Conservation (phyloP, 2,888 invertebrate genomes). For the Athetis lepigone region DNA sequence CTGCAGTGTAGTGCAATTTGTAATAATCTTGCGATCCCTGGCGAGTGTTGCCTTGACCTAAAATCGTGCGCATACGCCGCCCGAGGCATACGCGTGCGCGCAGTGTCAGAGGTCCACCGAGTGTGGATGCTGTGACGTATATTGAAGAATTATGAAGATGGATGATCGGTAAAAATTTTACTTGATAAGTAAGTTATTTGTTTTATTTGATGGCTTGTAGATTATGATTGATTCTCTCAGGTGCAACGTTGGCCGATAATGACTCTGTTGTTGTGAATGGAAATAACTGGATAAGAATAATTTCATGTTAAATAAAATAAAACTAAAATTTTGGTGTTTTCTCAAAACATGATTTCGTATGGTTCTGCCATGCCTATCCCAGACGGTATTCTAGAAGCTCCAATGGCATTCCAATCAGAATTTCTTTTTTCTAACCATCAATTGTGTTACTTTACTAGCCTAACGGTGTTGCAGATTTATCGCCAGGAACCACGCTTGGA, state of each 20-base stretch:
- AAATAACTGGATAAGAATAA: not conserved
- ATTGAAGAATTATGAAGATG: slow-evolving; percentile 59
- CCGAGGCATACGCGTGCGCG: slow-evolving; percentile 74
- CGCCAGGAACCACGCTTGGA: slow-evolving; percentile 68
- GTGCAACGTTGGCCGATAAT: slow-evolving; percentile 2
- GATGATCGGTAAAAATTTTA: slow-evolving; percentile 51
- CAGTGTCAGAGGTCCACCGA: slow-evolving; percentile 73
- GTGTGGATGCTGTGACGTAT: slow-evolving; percentile 58
- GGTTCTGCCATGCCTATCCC: not conserved
- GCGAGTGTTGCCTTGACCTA: slow-evolving; percentile 86
- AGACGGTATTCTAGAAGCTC: slow-evolving; percentile 2
- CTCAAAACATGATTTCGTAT: not conserved
- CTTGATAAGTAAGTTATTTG: slow-evolving; percentile 37
- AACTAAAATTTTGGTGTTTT: not conserved
- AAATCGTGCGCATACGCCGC: slow-evolving; percentile 79
- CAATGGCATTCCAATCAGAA: slow-evolving; percentile 35
- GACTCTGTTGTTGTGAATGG: not conserved
- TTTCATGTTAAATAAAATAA: too few species aligned
- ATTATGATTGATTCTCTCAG: slow-evolving; percentile 35
- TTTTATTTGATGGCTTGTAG: slow-evolving; percentile 40
- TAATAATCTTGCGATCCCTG: slow-evolving; percentile 83
- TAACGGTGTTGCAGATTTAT: slow-evolving; percentile 72
- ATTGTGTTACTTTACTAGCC: slow-evolving; percentile 64
- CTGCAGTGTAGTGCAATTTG: slow-evolving; percentile 73
- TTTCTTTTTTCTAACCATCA: slow-evolving; percentile 53